Base-by-base conservation (phyloP, 2,888 invertebrate genomes). In the Phania funesta region DNA sequence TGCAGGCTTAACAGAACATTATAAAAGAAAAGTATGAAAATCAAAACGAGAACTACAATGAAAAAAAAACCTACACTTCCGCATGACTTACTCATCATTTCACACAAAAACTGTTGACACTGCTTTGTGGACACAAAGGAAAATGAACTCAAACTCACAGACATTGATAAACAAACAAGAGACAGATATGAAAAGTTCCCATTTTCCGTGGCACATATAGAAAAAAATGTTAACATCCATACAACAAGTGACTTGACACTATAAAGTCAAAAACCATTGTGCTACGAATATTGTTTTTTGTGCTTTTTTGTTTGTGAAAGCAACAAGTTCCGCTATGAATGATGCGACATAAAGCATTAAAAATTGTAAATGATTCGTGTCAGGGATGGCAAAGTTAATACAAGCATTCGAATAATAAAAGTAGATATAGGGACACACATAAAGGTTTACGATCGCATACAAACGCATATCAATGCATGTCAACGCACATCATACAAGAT, bases 71-170 rank as follows among this genome's bases (percentile, higher is more conserved):
- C 82, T 70, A 74, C 78, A 78, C 74, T 82, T 82, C 82, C 77
- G 82, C 82, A 78, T 82, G 82, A 82, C 78, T 82, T 74, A 75
- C 82, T 82, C 82, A 65, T 78, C 82, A 82, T 82, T 82, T 78
- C 70, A 60, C 58, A 75, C 44, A 76, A 64, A 82, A 82, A 82
- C 82, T 74, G 78, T 78, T 82, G 78, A 74, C 82, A 78, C 52
- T 64, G 64, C 82, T 82, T 82, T 78, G 76, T 78, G 78, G 70
- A 74, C 58, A 74, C 68, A 82, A 82, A 82, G 65, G 74, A 70
- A 70, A 64, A 77, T 56, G 58, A 60, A 78, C 76, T 76, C 60
- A 29, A 76, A 60, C 68, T 68, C 67, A 56, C 44, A 68, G 67
- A 64, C 73, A 77, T 62, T 67, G 54, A 56, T 38, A 76, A 60